A percentile compares a stretch with the other conserved stretches of the same genome.
Evolutionary conservation across 2,113 vertebrate species (phyloP).

Genomic region (Campylorhamphus procurvoides): DNA sequence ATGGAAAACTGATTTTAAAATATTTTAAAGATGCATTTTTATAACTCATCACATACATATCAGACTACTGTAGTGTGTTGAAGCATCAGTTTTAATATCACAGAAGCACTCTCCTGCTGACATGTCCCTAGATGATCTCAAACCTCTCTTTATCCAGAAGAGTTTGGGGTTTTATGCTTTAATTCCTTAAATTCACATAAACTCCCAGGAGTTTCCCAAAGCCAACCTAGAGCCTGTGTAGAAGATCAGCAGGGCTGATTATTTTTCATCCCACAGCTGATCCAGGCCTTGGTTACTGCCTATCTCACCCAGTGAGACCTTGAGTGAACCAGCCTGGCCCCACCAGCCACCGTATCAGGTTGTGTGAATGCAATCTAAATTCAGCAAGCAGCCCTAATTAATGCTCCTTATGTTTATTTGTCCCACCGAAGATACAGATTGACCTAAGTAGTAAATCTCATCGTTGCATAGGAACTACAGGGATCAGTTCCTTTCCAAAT

Average conservation of each 20-base stretch:
- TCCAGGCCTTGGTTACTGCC: background rate
- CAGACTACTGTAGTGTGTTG: background rate
- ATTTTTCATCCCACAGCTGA: background rate
- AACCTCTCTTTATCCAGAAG: background rate
- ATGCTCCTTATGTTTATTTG: constrained; percentile 22
- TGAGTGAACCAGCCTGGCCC: background rate
- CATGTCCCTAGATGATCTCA: background rate
- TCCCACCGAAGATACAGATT: background rate
- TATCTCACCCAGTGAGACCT: background rate
- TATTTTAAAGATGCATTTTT: background rate
- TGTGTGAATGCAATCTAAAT: constrained; percentile 48
- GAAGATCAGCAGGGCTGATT: background rate
- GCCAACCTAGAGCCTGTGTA: background rate
- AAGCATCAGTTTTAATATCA: background rate
- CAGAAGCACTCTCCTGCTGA: background rate
- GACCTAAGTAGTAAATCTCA: constrained; percentile 42
- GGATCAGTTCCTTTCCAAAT: constrained; percentile 51
- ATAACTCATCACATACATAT: background rate
- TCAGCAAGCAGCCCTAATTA: constrained; percentile 42
- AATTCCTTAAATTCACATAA: background rate
- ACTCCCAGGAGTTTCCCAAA: background rate
- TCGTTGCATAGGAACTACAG: constrained; percentile 36
- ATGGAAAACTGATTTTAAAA: background rate
- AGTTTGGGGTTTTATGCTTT: background rate
- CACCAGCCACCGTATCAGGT: background rate